A percentile compares a stretch with the other conserved stretches of the same genome.
Evolutionary conservation across 2,797 vertebrate genomes (phyloP).

Genomic region (Vipera latastei): DNA sequence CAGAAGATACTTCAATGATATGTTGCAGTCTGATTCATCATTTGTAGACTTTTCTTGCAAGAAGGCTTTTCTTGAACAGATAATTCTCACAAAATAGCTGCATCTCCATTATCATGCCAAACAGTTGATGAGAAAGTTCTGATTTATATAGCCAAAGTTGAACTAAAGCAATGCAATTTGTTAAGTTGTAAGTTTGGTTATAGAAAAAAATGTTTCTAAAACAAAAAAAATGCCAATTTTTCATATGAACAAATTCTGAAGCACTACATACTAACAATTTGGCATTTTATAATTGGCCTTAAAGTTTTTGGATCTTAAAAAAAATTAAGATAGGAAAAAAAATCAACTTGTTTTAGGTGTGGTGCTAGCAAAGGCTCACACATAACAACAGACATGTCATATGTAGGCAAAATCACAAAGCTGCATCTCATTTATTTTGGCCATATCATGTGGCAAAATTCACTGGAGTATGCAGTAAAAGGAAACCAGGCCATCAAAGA

Average conservation of each 20-base stretch:
- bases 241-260: accelerated
- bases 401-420: neutral
- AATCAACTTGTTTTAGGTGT: neutral
- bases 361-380: neutral
- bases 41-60: neutral
- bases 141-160: neutral
- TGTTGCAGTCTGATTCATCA: neutral
- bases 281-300: neutral
- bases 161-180: neutral
- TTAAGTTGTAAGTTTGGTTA: neutral
- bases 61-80: neutral
- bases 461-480: neutral
- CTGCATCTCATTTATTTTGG: neutral
- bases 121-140: neutral
- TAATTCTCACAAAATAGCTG: neutral
- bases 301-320: neutral
- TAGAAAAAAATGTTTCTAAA: neutral
- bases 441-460: neutral
- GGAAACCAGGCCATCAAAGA: neutral
- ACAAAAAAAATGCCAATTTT: neutral
- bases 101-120: neutral
- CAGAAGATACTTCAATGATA: neutral
- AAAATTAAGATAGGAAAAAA: neutral
- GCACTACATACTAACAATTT: neutral
- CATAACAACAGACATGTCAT: neutral